Base-by-base conservation (phyloP, 2,888 invertebrate species). In the Nomada flava region DNA sequence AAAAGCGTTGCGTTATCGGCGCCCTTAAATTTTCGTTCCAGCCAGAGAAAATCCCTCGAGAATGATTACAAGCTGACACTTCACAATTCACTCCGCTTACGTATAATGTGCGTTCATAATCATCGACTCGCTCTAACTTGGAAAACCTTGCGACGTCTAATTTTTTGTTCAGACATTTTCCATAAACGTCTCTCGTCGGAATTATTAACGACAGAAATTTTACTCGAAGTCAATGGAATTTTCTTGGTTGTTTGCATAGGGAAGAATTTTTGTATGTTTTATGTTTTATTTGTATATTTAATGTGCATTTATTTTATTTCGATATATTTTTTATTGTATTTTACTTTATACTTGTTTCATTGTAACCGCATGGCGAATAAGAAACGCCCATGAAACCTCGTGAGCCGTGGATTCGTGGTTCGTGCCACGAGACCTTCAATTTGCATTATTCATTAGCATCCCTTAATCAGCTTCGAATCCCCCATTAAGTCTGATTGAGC, bases 21-120 rank as follows among this genome's bases (percentile, higher is more conserved):
- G 76, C 55, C 71, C 83, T 83, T 77, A 79, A 71, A 84, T 83
- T 84, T 79, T 74, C 76, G 76, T 84, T 84, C 74, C 82, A 44
- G 64, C 47, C 74, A 7, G 69, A 78, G 73, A 57, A 77, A 74
- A 76, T 79, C 11, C 68, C 64, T 7, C n/a, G n/a, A n/a, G 67
- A 5, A 73, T 84, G 70, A 84, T 82, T 84, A 77, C 73, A 78
- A 71, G 57, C 74, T 13, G 76, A 11, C 47, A 29, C 47, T 50
- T 26, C 10, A 52, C 26, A n/a, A 36, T 36, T 36, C 36, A 59
- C 53, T 50, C 59, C 18, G 47, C 36, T 1, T 36, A 7, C 7
- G 36, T 36, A 5, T 5, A 36, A 5, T 5, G 36, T 36, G 7
- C 36, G 36, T 36, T 36, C 36, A 36, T 36, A 53, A 47, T 67